Evolutionary conservation across 2,113 vertebrate genomes (phyloP), one percentile per base, ranked within the genome.

Genomic region (Crypturellus undulatus): DNA sequence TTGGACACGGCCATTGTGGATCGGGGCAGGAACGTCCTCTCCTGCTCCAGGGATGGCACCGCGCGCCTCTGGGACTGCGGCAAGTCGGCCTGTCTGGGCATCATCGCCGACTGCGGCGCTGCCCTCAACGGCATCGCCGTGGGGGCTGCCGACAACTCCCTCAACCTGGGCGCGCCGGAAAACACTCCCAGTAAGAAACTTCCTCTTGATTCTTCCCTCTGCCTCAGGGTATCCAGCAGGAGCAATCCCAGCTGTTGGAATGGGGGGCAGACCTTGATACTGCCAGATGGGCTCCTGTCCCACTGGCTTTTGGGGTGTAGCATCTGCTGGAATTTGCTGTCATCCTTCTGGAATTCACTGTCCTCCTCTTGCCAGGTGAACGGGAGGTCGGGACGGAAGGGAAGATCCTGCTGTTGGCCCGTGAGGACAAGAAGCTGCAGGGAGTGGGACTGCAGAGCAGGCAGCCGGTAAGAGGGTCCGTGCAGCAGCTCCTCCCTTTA

Each of bases 51-150:
- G 58, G 98, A 98, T 0, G 98, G 98, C 63, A 98, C 97, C 2
- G 98, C 96, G 12, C 94, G 98, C 10, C 97, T 98, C 56, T 98
- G 98, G 98, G 98, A 98, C 72, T 98, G 98, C 4, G 98, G 98
- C 4, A 97, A 93, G 22, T 97, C 98, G 0, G 38, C 98, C 70
- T 98, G 98, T 34, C 93, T 98, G 92, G 97, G 93, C 0, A 4
- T 97, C 62, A 4, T 98, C 15, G 87, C 96, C 1, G 98, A 98
- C 89, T 98, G 97, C 0, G 96, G 94, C 45, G 92, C 89, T 60
- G 96, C 98, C 1, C 4, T 98, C 93, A 98, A 98, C 0, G 98
- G 98, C 65, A 90, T 98, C 9, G 96, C 98, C 0, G 40, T 96
- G 76, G 97, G 97, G 4, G 1, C 96, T 6, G 97, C 98, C 4